phyloP scores from a whole-genome alignment of 2,113 vertebrate genomes.

The Cnemophilus loriae region DNA sequence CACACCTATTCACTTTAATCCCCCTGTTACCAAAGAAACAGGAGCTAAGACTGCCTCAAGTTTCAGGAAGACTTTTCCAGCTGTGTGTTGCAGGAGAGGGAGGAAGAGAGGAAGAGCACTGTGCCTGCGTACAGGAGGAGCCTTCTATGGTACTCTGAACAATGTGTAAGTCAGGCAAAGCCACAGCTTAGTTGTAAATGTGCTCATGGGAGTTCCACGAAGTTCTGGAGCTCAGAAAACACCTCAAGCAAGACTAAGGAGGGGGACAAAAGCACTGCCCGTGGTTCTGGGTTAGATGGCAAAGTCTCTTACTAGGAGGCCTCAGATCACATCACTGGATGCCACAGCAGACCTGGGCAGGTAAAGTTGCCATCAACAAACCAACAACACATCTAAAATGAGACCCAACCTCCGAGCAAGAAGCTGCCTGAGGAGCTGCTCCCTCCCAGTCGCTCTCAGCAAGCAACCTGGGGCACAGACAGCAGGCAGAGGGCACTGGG shows the following conservation, averaged over 20 bases:
- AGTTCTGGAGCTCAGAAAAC: not conserved
- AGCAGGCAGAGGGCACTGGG: not conserved
- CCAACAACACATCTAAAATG: not conserved
- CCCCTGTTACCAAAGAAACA: not conserved
- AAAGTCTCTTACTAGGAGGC: not conserved
- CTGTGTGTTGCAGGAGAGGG: accelerated
- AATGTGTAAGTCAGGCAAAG: not conserved
- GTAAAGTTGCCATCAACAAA: not conserved
- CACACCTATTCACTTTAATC: not conserved
- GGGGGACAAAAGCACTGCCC: not conserved
- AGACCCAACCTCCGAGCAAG: accelerated
- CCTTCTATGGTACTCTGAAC: not conserved
- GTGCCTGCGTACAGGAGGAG: not conserved
- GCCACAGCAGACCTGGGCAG: not conserved
- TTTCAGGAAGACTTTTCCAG: not conserved
- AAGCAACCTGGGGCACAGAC: not conserved
- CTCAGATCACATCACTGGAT: not conserved
- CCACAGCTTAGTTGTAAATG: not conserved
- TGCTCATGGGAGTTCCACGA: not conserved
- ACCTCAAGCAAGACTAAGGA: not conserved
- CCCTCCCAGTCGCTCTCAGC: not conserved
- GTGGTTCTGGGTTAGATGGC: not conserved
- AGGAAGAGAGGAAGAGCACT: not conserved
- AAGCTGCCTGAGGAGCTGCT: not conserved
- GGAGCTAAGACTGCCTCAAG: not conserved